Percentiles rank a stretch among this genome's conserved stretches.
Evolutionary conservation across 2,113 vertebrate genomes (phyloP).

Genomic region (Sebastes fasciatus): DNA sequence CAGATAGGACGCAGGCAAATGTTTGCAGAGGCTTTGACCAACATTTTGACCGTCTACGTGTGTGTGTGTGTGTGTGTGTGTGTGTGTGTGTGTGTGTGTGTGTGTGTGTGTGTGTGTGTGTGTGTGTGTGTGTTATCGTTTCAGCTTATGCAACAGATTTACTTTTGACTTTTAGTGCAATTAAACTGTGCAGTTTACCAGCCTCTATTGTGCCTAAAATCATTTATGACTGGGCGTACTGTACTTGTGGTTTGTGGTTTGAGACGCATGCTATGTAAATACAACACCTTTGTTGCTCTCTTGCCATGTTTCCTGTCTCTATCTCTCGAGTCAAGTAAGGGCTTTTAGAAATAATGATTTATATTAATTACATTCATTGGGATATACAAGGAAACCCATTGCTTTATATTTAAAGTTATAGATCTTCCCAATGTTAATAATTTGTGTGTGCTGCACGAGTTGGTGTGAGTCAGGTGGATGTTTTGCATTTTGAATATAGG

Average conservation of each 20-base stretch:
- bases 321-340: neutral
- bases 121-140: neutral
- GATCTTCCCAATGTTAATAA: neutral
- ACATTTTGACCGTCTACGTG: constrained; percentile 39
- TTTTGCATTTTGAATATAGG: constrained; percentile 67
- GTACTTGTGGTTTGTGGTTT: constrained; percentile 49
- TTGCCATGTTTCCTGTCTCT: constrained; percentile 45
- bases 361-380: neutral
- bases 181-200: neutral
- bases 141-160: neutral
- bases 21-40: constrained; percentile 63
- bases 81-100: neutral
- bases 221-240: neutral
- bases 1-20: constrained; percentile 59
- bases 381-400: neutral
- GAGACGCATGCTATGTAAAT: constrained; percentile 4
- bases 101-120: neutral
- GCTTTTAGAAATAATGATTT: neutral
- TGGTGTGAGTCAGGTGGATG: constrained; percentile 45
- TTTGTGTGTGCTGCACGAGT: neutral
- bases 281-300: neutral
- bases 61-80: neutral
- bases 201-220: neutral
- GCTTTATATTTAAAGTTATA: neutral
- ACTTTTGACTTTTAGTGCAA: neutral